Conservation (phyloP, 2,888 invertebrate genomes). For the Sinodicranocentrus sp. region DNA sequence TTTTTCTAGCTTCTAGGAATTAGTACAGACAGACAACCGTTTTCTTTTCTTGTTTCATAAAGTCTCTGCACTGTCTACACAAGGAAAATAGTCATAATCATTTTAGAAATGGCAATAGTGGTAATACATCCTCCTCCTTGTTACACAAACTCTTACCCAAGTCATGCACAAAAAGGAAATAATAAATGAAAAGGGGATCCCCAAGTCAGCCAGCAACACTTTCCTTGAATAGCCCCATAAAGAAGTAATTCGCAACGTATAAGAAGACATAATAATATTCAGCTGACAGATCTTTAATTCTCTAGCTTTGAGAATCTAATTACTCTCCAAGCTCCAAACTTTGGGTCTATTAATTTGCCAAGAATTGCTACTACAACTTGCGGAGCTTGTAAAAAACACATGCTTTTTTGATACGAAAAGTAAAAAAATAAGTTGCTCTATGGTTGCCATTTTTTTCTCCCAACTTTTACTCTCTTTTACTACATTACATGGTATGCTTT, state of each 20-base stretch:
- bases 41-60: not conserved
- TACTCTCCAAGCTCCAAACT: conserved; percentile 47
- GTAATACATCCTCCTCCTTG: not conserved
- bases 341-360: conserved; percentile 53
- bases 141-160: not conserved
- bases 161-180: not conserved
- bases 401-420: conserved; percentile 17
- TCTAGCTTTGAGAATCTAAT: conserved; percentile 45
- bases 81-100: too few relatives aligned
- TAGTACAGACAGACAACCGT: not conserved
- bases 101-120: conserved; percentile 3
- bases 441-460: not conserved
- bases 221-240: conserved; percentile 34
- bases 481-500: not conserved
- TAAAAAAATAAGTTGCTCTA: not conserved
- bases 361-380: conserved; percentile 21
- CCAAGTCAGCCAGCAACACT: conserved; percentile 29
- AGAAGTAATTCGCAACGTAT: conserved; percentile 36
- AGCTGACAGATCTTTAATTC: conserved; percentile 51
- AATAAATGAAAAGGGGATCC: conserved; percentile 23
- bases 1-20: too few relatives aligned
- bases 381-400: conserved; percentile 8
- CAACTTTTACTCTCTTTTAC: not conserved
- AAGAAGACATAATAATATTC: conserved; percentile 45
- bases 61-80: too few relatives aligned